These are phyloP conservation scores for Hedya salicella DNA, from an alignment of 2,888 invertebrate species.

Conservation along the genomic window DNA sequence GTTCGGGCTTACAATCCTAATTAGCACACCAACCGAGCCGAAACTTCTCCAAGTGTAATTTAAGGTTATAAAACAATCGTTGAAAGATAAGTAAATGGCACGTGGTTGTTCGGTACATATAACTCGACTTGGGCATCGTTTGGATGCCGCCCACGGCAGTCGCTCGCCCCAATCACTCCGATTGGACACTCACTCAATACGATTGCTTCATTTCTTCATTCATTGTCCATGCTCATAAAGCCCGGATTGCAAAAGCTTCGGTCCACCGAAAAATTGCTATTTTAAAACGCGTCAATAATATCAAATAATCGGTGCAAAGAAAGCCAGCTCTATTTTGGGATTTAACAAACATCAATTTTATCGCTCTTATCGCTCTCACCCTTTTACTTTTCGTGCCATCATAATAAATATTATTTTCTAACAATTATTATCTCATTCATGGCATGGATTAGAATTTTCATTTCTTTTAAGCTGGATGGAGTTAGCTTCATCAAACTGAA, in stretches of 20 bases:
- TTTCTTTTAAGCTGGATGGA: no score
- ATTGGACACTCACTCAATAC: slow-evolving; percentile 46
- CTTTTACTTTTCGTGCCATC: no score
- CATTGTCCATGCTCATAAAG: slow-evolving; percentile 36
- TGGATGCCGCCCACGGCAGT: slow-evolving; percentile 48
- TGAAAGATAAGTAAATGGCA: slow-evolving; percentile 2
- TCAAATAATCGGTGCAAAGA: background rate
- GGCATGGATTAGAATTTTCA: no score
- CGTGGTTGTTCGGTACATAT: background rate
- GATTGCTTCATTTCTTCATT: slow-evolving; percentile 35
- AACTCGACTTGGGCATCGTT: no score
- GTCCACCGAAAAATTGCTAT: slow-evolving; percentile 30
- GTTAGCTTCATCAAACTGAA: no score
- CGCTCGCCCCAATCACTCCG: slow-evolving; percentile 50
- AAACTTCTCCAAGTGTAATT: slow-evolving; percentile 11
- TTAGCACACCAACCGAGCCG: slow-evolving; percentile 10
- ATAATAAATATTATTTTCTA: no score
- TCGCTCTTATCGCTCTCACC: no score
- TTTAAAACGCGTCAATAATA: slow-evolving; percentile 26
- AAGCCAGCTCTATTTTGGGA: no score
- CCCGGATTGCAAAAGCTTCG: slow-evolving; percentile 20
- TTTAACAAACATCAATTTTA: no score
- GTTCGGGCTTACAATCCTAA: slow-evolving; percentile 29
- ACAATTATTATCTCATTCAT: no score
- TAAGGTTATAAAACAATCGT: slow-evolving; percentile 15